Conservation (phyloP, 2,888 invertebrate genomes). For the Tipula confusa region DNA sequence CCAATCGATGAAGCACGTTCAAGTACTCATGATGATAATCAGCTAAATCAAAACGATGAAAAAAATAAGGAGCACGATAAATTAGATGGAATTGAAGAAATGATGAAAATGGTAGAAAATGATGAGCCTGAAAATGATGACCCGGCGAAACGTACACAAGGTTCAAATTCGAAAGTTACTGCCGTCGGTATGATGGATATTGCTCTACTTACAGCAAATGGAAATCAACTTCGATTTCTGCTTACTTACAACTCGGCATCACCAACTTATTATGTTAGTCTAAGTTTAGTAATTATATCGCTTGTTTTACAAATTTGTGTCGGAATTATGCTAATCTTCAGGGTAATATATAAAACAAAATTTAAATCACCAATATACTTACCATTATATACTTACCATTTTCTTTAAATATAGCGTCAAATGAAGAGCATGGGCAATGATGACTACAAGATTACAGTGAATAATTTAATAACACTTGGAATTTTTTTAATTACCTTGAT, state of each 20-base stretch:
- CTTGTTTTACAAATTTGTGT: background rate
- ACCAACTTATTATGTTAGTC: background rate
- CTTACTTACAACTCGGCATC: background rate
- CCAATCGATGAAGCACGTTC: too few species aligned
- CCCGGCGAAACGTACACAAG: too few species aligned
- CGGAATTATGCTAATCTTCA: background rate
- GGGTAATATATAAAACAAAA: background rate
- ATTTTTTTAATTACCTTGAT: background rate
- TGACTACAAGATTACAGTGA: background rate
- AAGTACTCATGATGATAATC: too few species aligned
- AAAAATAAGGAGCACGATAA: background rate
- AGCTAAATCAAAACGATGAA: background rate
- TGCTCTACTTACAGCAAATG: background rate
- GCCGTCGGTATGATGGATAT: conserved; percentile 26
- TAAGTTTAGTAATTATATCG: background rate
- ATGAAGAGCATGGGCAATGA: background rate
- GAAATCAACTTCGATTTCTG: conserved; percentile 15
- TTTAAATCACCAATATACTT: background rate
- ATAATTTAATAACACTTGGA: background rate
- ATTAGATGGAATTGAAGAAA: background rate
- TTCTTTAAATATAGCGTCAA: background rate
- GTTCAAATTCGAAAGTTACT: too few species aligned
- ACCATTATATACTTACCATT: background rate
- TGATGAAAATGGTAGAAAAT: background rate
- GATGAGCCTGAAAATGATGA: background rate